Percentiles rank a stretch among this genome's conserved stretches.
phyloP scores from a whole-genome alignment of 1,140 invertebrate genomes.

The Harpegnathos saltator region DNA sequence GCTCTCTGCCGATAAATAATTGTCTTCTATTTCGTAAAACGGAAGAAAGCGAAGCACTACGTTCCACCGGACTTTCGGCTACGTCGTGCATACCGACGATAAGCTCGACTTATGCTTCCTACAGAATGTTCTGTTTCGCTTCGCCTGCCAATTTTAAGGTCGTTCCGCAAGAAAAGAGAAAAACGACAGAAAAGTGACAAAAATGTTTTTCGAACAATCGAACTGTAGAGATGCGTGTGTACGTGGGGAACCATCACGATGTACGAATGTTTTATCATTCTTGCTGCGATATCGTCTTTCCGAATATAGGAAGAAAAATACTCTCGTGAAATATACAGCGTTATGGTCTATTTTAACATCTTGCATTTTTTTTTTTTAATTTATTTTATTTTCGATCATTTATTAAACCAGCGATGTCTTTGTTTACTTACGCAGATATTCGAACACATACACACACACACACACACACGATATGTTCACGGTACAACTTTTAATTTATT shows the following conservation, averaged over 20 bases:
- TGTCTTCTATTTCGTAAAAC: constrained; percentile 74
- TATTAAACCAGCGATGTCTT: constrained; percentile 3
- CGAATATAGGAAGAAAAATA: constrained; percentile 65
- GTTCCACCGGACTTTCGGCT: constrained; percentile 51
- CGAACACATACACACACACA: not conserved
- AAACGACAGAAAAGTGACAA: not conserved
- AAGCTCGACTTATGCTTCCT: constrained; percentile 67
- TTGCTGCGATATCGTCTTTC: constrained; percentile 32
- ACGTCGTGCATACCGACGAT: constrained; percentile 18
- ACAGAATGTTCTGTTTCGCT: constrained; percentile 71
- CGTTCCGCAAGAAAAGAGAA: constrained; percentile 4
- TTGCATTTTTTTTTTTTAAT: constrained; percentile 33
- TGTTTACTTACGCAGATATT: constrained; percentile 8
- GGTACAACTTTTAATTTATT: constrained; percentile 41
- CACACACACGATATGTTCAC: not conserved
- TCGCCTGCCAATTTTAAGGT: constrained; percentile 48
- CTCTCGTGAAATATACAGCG: constrained; percentile 35
- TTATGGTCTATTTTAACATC: constrained; percentile 39
- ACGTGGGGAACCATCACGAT: constrained; percentile 39
- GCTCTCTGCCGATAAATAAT: constrained; percentile 71
- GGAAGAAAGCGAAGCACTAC: constrained; percentile 65
- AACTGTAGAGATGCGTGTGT: constrained; percentile 37
- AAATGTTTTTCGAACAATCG: constrained; percentile 20
- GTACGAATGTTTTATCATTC: constrained; percentile 53
- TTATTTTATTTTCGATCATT: constrained; percentile 38